Percentiles rank a stretch among this genome's conserved stretches.
phyloP scores from a whole-genome alignment of 2,888 invertebrate species.

The Gasteruption jaculator region DNA sequence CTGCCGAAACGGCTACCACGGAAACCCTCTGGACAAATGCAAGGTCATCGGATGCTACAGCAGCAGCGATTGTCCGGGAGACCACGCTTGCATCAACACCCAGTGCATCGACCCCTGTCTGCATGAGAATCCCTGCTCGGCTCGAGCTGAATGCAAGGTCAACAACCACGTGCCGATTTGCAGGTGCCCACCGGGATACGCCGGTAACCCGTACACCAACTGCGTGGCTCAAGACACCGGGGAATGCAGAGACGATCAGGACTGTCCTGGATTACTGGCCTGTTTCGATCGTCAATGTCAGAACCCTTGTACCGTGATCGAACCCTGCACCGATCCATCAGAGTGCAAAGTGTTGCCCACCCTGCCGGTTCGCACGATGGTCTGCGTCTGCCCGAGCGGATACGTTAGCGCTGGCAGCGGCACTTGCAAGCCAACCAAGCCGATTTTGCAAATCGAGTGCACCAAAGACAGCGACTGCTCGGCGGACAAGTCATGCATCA shows the following conservation, averaged over 20 bases:
- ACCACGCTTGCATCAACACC: slow-evolving; percentile 79
- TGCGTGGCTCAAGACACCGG: slow-evolving; percentile 70
- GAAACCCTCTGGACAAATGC: slow-evolving; percentile 72
- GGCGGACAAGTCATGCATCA: slow-evolving; percentile 72
- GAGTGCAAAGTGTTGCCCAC: slow-evolving; percentile 78
- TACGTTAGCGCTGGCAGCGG: slow-evolving; percentile 81
- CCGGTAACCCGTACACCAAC: slow-evolving; percentile 78
- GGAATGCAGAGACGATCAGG: slow-evolving; percentile 76
- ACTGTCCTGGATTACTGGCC: slow-evolving; percentile 75
- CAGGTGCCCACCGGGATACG: slow-evolving; percentile 71
- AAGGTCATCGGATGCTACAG: slow-evolving; percentile 77
- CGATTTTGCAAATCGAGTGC: slow-evolving; percentile 64
- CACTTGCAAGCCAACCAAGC: slow-evolving; percentile 70
- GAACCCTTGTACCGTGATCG: slow-evolving; percentile 73
- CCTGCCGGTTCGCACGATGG: slow-evolving; percentile 80
- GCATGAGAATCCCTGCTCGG: slow-evolving; percentile 71
- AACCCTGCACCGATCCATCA: slow-evolving; percentile 77
- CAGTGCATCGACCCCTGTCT: slow-evolving; percentile 84
- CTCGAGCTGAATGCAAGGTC: slow-evolving; percentile 73
- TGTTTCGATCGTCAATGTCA: slow-evolving; percentile 80
- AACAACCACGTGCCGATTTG: slow-evolving; percentile 82
- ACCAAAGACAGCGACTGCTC: slow-evolving; percentile 75
- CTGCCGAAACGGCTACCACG: slow-evolving; percentile 73
- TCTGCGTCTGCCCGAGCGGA: slow-evolving; percentile 85
- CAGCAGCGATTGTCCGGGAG: slow-evolving; percentile 82